Conservation (phyloP, 2,797 vertebrate genomes). For the Tadarida brasiliensis region DNA sequence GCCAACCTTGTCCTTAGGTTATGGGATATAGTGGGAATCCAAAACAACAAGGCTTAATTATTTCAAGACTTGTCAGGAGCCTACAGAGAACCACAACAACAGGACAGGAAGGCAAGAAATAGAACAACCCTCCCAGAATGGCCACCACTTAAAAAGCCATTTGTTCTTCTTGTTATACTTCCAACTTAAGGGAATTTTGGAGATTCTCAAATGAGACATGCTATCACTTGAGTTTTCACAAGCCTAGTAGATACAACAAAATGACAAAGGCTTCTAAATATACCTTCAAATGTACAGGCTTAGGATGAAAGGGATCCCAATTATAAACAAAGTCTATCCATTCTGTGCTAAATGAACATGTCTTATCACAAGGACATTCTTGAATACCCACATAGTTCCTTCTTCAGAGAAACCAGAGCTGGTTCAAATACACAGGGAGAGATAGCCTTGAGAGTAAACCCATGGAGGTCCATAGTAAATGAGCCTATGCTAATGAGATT, state of each 20-base stretch:
- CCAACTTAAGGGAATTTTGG: neutral
- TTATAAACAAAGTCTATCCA: neutral
- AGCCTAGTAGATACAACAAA: neutral
- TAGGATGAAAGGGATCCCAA: neutral
- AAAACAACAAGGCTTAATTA: conserved; percentile 8
- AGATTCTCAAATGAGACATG: conserved; percentile 27
- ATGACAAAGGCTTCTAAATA: conserved; percentile 35
- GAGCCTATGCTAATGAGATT: neutral
- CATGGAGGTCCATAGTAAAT: neutral
- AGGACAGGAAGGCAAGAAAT: neutral
- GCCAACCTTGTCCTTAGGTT: neutral
- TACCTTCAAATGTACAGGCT: neutral
- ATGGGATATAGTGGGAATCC: neutral
- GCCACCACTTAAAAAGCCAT: neutral
- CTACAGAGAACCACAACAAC: neutral
- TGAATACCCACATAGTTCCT: neutral
- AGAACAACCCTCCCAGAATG: neutral
- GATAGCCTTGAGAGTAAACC: neutral
- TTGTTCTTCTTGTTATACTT: conserved; percentile 33
- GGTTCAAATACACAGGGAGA: conserved; percentile 9
- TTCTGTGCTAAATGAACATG: neutral
- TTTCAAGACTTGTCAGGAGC: conserved; percentile 16
- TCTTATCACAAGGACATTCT: neutral
- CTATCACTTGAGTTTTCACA: conserved; percentile 27
- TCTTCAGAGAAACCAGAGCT: neutral